Evolutionary conservation across 1,140 invertebrate species (phyloP).

Genomic region (Trichomalopsis sarcophagae): DNA sequence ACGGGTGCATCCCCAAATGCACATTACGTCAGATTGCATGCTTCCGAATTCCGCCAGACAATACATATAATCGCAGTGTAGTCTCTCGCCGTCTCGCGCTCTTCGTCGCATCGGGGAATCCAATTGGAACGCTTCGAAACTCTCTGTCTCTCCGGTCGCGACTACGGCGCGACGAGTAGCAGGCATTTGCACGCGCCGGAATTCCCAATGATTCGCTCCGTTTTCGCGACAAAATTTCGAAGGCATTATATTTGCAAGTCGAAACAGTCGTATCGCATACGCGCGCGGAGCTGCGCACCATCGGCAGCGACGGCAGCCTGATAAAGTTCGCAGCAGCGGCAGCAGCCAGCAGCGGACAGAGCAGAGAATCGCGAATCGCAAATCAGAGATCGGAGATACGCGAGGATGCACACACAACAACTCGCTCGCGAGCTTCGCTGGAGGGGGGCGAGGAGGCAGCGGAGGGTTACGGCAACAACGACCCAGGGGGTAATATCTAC

Average conservation of each 20-base stretch:
- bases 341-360: background rate
- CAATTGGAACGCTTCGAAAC: slow-evolving; percentile 34
- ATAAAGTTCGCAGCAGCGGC: slow-evolving; percentile 53
- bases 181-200: background rate
- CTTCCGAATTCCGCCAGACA: slow-evolving; percentile 60
- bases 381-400: slow-evolving; percentile 63
- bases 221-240: slow-evolving; percentile 35
- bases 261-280: slow-evolving; percentile 16
- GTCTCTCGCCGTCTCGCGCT: background rate
- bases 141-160: background rate
- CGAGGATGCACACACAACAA: slow-evolving; percentile 29
- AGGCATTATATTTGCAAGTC: slow-evolving; percentile 51
- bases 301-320: background rate
- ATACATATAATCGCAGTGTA: slow-evolving; percentile 44
- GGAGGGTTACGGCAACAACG: background rate
- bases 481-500: slow-evolving; percentile 67
- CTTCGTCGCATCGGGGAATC: slow-evolving; percentile 1
- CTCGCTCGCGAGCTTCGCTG: background rate
- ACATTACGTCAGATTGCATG: slow-evolving; percentile 60
- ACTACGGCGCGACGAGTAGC: background rate
- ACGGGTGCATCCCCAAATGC: slow-evolving; percentile 62
- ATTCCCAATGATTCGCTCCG: slow-evolving; percentile 14
- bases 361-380: slow-evolving; percentile 48
- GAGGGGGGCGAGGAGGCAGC: background rate
- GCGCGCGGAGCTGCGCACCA: background rate